These are phyloP conservation scores for Bellardia bayeri DNA, from an alignment of 2,888 invertebrate genomes.

Conservation along the genomic window DNA sequence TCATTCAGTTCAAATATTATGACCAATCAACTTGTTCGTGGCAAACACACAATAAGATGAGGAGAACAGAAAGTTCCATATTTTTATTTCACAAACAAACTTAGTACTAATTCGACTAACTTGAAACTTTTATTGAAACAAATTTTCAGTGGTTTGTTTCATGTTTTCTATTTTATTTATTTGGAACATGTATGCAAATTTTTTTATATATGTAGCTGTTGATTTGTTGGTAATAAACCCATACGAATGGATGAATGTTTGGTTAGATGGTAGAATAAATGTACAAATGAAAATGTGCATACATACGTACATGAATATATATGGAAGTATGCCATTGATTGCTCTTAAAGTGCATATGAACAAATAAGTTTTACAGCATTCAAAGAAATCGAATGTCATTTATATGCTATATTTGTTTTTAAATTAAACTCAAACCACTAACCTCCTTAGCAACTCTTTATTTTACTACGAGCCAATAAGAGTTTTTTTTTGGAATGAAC, in stretches of 20 bases:
- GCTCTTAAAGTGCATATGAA: slow-evolving; percentile 2
- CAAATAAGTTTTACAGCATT: slow-evolving; percentile 18
- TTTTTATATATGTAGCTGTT: slow-evolving; percentile 3
- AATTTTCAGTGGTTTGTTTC: slow-evolving; percentile 49
- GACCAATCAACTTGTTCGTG: not conserved
- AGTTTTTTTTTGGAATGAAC: no score
- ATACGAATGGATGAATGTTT: not conserved
- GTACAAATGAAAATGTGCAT: not conserved
- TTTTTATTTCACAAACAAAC: slow-evolving; percentile 57
- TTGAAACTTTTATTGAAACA: slow-evolving; percentile 54
- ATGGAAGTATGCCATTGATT: slow-evolving; percentile 1
- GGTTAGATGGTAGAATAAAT: not conserved
- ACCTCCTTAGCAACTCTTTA: not conserved
- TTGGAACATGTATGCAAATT: slow-evolving; percentile 8
- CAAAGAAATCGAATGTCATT: slow-evolving; percentile 47
- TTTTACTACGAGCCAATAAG: not conserved
- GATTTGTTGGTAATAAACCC: slow-evolving; percentile 26
- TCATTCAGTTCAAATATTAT: slow-evolving; percentile 26
- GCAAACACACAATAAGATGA: not conserved
- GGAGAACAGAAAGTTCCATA: slow-evolving; percentile 7
- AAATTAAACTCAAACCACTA: not conserved
- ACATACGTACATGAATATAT: not conserved
- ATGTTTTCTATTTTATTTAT: slow-evolving; percentile 29
- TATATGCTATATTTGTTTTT: slow-evolving; percentile 47
- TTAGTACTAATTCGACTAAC: slow-evolving; percentile 56